These are phyloP conservation scores for Drosophila prolongata DNA, from an alignment of 2,888 invertebrate genomes.

Conservation along the genomic window DNA sequence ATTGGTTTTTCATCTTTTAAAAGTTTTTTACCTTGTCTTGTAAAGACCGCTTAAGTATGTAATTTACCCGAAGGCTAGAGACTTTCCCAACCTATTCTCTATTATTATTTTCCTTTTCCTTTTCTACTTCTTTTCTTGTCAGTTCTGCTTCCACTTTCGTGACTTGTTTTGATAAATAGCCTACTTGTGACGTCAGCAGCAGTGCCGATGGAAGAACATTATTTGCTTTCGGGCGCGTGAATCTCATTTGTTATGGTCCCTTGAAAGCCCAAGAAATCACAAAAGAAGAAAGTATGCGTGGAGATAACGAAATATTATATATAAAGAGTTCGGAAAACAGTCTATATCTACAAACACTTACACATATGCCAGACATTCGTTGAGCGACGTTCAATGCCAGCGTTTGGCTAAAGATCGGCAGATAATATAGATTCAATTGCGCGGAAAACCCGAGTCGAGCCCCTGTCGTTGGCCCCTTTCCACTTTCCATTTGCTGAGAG, in stretches of 20 bases:
- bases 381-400: conserved; percentile 13
- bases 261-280: conserved; percentile 22
- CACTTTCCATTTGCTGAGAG: conserved; percentile 4
- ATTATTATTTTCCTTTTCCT: background rate
- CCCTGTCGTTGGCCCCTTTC: conserved; percentile 12
- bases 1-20: too few species aligned
- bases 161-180: conserved; percentile 48
- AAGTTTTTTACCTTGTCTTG: too few species aligned
- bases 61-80: background rate
- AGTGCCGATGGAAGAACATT: conserved; percentile 3
- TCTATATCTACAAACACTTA: background rate
- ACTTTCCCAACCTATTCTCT: background rate
- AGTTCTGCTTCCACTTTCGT: background rate
- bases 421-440: conserved; percentile 33
- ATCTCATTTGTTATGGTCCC: conserved; percentile 48
- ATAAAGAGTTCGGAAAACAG: background rate
- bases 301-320: conserved; percentile 15
- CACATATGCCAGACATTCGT: background rate
- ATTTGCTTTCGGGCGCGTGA: conserved; percentile 54
- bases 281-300: conserved; percentile 1
- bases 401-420: conserved; percentile 30
- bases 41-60: background rate
- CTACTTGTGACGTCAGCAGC: conserved; percentile 46
- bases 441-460: conserved; percentile 35
- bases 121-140: background rate